Percentiles rank a stretch among this genome's conserved stretches.
These are phyloP conservation scores for Otolemur garnettii DNA, from an alignment of 2,113 vertebrate species.

Conservation along the genomic window DNA sequence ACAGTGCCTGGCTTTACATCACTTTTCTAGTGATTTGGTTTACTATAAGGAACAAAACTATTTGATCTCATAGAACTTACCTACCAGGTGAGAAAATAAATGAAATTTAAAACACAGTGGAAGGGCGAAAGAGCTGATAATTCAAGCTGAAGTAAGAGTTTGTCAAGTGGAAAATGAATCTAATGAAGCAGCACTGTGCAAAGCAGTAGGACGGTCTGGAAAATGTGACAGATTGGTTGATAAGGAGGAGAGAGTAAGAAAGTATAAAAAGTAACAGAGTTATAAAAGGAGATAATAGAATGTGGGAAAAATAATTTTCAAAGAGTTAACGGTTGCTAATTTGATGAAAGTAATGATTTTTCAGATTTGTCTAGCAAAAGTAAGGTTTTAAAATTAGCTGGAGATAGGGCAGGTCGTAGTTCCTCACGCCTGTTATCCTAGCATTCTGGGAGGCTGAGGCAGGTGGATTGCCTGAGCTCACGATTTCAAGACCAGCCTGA, in stretches of 20 bases:
- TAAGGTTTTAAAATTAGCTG: not conserved
- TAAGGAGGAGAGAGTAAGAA: not conserved
- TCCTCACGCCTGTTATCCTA: too few relatives aligned
- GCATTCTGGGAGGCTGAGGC: too few relatives aligned
- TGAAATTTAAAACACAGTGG: not conserved
- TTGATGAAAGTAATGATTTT: constrained; percentile 2
- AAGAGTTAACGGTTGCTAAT: not conserved
- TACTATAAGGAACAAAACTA: not conserved
- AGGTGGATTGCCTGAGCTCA: too few relatives aligned
- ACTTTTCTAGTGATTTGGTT: not conserved
- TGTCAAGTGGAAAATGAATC: not conserved
- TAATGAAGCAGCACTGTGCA: not conserved
- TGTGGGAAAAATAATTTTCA: not conserved
- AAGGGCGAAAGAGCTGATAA: not conserved
- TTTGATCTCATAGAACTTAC: not conserved
- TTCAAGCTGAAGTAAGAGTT: constrained; percentile 3
- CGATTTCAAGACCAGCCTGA: too few relatives aligned
- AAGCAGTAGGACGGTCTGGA: not conserved
- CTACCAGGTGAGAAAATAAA: not conserved
- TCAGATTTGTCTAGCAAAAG: not conserved
- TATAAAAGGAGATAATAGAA: not conserved
- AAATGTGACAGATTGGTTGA: not conserved
- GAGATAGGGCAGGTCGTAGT: not conserved
- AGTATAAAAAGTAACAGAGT: not conserved
- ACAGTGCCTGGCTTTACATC: not conserved